Conservation (phyloP, 2,888 invertebrate genomes). For the Enchytraeus crypticus region DNA sequence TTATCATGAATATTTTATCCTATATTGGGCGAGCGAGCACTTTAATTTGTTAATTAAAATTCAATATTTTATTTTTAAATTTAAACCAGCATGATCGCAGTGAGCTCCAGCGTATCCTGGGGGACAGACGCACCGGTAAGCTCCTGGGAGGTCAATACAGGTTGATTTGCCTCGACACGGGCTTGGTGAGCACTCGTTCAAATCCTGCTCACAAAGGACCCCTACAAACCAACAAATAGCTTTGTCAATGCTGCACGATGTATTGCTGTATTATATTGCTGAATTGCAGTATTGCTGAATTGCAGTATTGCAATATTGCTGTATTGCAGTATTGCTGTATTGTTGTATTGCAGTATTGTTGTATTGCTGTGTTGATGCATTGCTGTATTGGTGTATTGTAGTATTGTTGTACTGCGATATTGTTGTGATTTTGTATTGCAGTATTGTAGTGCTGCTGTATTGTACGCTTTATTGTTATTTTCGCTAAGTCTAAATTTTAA, state of each 20-base stretch:
- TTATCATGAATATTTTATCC: too few relatives aligned
- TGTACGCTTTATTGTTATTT: too few relatives aligned
- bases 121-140: conserved; percentile 18
- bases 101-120: conserved; percentile 14
- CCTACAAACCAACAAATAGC: too few relatives aligned
- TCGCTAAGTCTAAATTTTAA: too few relatives aligned
- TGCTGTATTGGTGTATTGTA: neutral
- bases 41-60: too few relatives aligned
- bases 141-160: conserved; percentile 15
- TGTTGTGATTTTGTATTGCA: too few relatives aligned
- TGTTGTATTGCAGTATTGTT: neutral
- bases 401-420: neutral
- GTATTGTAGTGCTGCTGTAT: too few relatives aligned
- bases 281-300: neutral
- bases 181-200: conserved; percentile 14
- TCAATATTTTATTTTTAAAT: too few relatives aligned
- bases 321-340: neutral
- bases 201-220: conserved; percentile 14
- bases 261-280: neutral
- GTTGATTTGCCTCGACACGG: conserved; percentile 19
- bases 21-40: too few relatives aligned
- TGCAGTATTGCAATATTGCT: neutral
- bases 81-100: neutral
- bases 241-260: neutral
- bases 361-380: neutral